These are phyloP conservation scores for Oenanthe oenanthe DNA, from an alignment of 2,113 vertebrate species.

Conservation along the genomic window DNA sequence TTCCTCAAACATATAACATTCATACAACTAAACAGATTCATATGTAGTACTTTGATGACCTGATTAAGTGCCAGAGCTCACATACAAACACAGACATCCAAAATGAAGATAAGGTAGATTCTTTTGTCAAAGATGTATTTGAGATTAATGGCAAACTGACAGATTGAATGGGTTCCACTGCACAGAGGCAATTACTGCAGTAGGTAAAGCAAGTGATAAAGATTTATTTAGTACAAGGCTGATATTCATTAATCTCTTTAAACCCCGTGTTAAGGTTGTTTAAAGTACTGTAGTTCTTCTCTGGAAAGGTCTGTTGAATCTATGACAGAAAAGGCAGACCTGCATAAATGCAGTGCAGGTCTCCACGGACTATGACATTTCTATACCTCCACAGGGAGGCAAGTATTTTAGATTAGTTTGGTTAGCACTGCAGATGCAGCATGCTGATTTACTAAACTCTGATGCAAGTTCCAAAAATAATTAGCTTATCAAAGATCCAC, in stretches of 20 bases:
- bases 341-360: slow-evolving; percentile 72
- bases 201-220: slow-evolving; percentile 53
- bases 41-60: background rate
- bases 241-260: slow-evolving; percentile 73
- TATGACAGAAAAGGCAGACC: slow-evolving; percentile 70
- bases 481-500: slow-evolving; percentile 73
- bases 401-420: slow-evolving; percentile 77
- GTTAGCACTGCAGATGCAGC: slow-evolving; percentile 75
- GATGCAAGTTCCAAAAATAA: slow-evolving; percentile 74
- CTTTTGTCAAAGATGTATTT: slow-evolving; percentile 52
- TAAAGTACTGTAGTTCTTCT: slow-evolving; percentile 68
- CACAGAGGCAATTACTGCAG: slow-evolving; percentile 47
- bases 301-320: slow-evolving; percentile 70
- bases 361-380: slow-evolving; percentile 74
- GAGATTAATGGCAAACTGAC: slow-evolving; percentile 54
- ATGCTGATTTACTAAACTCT: slow-evolving; percentile 73
- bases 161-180: slow-evolving; percentile 14
- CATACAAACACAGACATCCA: background rate
- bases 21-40: background rate
- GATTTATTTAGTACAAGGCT: slow-evolving; percentile 65
- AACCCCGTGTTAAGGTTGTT: slow-evolving; percentile 66
- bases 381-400: slow-evolving; percentile 71
- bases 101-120: slow-evolving; percentile 37
- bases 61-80: background rate
- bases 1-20: background rate